These are phyloP conservation scores for Azemiops feae DNA, from an alignment of 2,113 vertebrate species.

Conservation along the genomic window DNA sequence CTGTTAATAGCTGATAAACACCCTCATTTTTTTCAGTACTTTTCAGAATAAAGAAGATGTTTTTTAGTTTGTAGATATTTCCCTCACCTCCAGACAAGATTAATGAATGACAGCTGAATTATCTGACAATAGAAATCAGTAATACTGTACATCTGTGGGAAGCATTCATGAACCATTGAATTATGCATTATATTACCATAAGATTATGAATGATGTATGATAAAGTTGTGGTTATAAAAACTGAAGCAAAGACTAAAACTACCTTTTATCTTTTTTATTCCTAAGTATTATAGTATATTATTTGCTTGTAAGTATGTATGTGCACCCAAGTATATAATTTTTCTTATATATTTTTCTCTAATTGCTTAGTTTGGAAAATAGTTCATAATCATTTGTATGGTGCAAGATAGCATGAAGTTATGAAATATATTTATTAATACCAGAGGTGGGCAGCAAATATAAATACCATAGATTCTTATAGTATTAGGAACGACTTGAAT, in stretches of 20 bases:
- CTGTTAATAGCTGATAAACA: not conserved
- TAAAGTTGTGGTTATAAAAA: not conserved
- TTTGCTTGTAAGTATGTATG: not conserved
- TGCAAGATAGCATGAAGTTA: constrained; percentile 43
- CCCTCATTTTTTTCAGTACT: not conserved
- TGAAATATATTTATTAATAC: constrained; percentile 47
- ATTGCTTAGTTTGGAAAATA: constrained; percentile 17
- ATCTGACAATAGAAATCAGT: not conserved
- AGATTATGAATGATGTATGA: not conserved
- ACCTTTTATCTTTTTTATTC: not conserved
- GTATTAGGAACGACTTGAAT: constrained; percentile 63
- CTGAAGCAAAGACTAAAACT: not conserved
- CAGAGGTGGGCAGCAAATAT: constrained; percentile 33
- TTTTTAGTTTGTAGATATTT: not conserved
- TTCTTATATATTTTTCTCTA: constrained; percentile 21
- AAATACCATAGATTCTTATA: constrained; percentile 54
- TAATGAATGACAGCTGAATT: not conserved
- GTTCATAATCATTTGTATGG: constrained; percentile 43
- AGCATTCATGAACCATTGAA: not conserved
- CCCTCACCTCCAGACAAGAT: not conserved
- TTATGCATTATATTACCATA: not conserved
- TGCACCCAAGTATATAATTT: not conserved
- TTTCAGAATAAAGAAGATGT: not conserved
- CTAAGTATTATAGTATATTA: not conserved
- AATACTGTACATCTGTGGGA: not conserved